Base-by-base conservation (phyloP, 2,888 invertebrate species). In the Rhagonycha fulva region DNA sequence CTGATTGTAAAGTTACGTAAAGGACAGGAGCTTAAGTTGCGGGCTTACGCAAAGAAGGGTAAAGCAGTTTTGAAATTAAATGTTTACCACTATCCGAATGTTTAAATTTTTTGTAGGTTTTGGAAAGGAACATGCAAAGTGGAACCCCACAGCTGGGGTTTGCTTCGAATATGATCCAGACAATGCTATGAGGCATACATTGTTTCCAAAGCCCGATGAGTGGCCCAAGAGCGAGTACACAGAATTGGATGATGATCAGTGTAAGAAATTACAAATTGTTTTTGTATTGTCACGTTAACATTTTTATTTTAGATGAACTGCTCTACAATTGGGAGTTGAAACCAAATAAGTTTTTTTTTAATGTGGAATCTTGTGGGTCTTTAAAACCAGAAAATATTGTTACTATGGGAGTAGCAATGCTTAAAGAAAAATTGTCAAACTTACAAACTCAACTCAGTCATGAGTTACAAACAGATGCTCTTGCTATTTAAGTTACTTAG, bases 141-240 rank as follows among this genome's bases (percentile, higher is more conserved):
- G 99, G 99, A 99, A 99, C 89, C 99, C 99, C 3, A 99, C 99
- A 0, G 96, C 97, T 70, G 98, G 98, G 63, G 98, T 99, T 1
- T 95, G 96, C 71, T 99, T 99, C 88, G 99, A 99, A 88, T 99
- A 99, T 89, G 99, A 99, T 89, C 99, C 99, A 0, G 99, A 99
- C 86, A 99, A 99, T 89, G 90, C 95, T 0, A 95, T 99, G 93
- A 91, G 97, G 62, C 99, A 99, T 85, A 99, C 99, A 2, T 89
- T 98, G 47, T 98, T 91, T 83, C 98, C 98, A 0, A 98, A 97
- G 86, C 98, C 98, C 3, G 98, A 98, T 84, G 98, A 99, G 88
- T 99, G 99, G 98, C 99, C 98, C 0, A 98, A 98, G 88, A 98
- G 98, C 89, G 98, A 99, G 89, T 97, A 97, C 86, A 94, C 96